A percentile compares a stretch with the other conserved stretches of the same genome.
phyloP scores from a whole-genome alignment of 2,797 vertebrate genomes.

The Dallia pectoralis region DNA sequence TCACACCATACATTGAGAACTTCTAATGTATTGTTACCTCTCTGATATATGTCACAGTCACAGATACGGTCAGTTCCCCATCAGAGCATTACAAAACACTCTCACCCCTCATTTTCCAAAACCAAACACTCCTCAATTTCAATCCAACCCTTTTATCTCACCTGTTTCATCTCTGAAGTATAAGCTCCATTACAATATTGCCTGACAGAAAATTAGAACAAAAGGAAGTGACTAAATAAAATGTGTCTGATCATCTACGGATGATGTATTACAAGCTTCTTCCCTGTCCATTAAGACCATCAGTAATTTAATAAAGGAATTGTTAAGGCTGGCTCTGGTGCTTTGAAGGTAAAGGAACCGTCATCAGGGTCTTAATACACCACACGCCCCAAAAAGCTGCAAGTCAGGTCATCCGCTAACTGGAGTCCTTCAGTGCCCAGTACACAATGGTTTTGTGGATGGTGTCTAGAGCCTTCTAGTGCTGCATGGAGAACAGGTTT shows the following conservation, averaged over 20 bases:
- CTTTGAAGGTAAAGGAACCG: slow-evolving; percentile 56
- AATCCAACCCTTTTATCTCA: slow-evolving; percentile 32
- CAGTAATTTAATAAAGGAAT: slow-evolving; percentile 12
- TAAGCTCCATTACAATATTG: neutral
- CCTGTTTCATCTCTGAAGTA: slow-evolving; percentile 29
- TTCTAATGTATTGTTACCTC: slow-evolving; percentile 7
- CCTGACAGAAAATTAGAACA: neutral
- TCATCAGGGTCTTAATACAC: slow-evolving; percentile 28
- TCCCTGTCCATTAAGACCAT: slow-evolving; percentile 24
- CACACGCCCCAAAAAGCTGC: slow-evolving; percentile 37
- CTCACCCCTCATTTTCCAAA: slow-evolving; percentile 18
- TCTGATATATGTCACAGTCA: slow-evolving; percentile 16
- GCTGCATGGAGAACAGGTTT: neutral
- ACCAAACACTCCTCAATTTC: slow-evolving; percentile 7
- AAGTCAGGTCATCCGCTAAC: slow-evolving; percentile 36
- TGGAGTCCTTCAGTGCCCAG: slow-evolving; percentile 5
- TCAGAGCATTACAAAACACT: slow-evolving; percentile 21
- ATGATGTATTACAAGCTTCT: slow-evolving; percentile 8
- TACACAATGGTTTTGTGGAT: slow-evolving; percentile 10
- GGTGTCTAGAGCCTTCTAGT: slow-evolving; percentile 8
- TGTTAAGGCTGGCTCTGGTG: slow-evolving; percentile 28
- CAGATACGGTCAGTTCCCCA: slow-evolving; percentile 12
- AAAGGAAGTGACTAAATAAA: slow-evolving; percentile 2
- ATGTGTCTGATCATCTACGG: slow-evolving; percentile 2
- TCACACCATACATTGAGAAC: neutral